phyloP scores from a whole-genome alignment of 2,797 vertebrate genomes.

The Falco concolor region DNA sequence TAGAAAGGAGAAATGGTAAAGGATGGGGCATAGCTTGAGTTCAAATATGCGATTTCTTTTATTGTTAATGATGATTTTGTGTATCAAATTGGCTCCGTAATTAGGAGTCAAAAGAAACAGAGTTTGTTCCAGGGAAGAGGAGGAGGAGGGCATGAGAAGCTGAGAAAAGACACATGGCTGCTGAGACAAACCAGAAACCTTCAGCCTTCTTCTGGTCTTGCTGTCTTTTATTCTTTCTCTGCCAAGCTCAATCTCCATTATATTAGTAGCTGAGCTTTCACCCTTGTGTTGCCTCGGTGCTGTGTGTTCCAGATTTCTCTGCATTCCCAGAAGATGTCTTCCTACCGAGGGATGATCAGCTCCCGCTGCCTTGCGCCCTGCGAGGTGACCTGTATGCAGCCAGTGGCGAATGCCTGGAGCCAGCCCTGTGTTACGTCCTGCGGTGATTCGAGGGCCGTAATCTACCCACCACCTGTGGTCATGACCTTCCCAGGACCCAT shows the following conservation, averaged over 20 bases:
- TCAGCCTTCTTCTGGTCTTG: background rate
- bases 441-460: background rate
- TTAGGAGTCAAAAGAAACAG: background rate
- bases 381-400: background rate
- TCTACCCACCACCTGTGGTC: background rate
- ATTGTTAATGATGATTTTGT: background rate
- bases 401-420: background rate
- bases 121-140: no score
- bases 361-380: background rate
- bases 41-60: background rate
- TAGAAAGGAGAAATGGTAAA: background rate
- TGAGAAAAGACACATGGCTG: background rate
- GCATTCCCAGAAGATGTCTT: background rate
- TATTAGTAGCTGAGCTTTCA: background rate
- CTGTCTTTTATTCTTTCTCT: accelerated
- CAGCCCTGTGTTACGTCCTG: background rate
- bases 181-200: background rate
- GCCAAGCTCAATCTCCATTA: background rate
- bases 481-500: slow-evolving; percentile 33
- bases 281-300: accelerated
- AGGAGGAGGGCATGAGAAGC: background rate
- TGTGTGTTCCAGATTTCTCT: background rate
- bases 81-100: background rate
- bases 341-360: background rate
- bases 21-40: background rate